phyloP scores from a whole-genome alignment of 2,888 invertebrate genomes.

The Andrena dorsata region DNA sequence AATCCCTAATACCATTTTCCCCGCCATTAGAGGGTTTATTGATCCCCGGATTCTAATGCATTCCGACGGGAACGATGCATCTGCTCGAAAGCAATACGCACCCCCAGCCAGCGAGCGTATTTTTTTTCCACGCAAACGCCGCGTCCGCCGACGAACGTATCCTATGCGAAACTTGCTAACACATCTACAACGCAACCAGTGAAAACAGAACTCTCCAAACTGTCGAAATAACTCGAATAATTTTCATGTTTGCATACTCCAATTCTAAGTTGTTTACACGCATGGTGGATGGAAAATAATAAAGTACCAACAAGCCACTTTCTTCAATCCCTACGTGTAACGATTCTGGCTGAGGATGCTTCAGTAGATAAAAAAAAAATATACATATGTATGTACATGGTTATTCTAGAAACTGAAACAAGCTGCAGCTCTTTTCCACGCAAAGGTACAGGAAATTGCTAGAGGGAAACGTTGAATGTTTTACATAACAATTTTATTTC shows the following conservation, averaged over 20 bases:
- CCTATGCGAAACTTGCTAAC: background rate
- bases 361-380: no score
- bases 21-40: slow-evolving; percentile 50
- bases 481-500: background rate
- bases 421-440: no score
- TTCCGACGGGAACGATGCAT: slow-evolving; percentile 24
- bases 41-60: slow-evolving; percentile 44
- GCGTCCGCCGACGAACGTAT: background rate
- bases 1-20: slow-evolving; percentile 58
- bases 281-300: background rate
- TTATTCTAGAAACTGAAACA: no score
- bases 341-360: no score
- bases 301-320: background rate
- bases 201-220: background rate
- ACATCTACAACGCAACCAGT: background rate
- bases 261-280: no score
- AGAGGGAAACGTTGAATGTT: background rate
- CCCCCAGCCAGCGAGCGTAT: slow-evolving; percentile 2
- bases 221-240: slow-evolving; percentile 38
- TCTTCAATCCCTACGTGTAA: no score
- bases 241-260: slow-evolving; percentile 19
- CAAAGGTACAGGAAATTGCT: no score
- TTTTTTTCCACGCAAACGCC: slow-evolving; percentile 29
- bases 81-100: slow-evolving; percentile 20
- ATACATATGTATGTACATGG: no score